Base-by-base conservation (phyloP, 2,797 vertebrate genomes). In the Parauchenoglanis ngamensis region DNA sequence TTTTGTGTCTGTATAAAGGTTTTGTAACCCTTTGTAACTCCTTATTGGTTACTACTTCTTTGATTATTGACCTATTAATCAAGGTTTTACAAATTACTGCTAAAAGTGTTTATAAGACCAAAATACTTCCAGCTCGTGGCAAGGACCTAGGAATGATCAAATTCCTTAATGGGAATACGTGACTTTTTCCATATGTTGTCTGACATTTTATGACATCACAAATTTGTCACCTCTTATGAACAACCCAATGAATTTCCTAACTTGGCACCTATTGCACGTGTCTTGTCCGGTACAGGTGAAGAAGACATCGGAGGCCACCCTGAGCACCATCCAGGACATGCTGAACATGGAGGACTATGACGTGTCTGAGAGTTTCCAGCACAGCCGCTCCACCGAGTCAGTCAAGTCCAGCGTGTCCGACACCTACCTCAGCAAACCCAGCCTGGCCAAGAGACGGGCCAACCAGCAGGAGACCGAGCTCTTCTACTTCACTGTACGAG, bases 381-480 rank as follows among this genome's bases (percentile, higher is more conserved):
- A 99, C 94, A 99, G 98, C 92, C 98, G 98, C 70, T 99, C 98
- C 12, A 99, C 98, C 59, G 98, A 99, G 93, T 99, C 98, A 0
- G 98, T 99, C 87, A 98, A 98, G 91, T 99, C 98, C 91, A 98
- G 98, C 0, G 97, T 98, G 91, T 99, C 98, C 0, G 98, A 99
- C 81, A 98, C 98, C 1, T 99, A 98, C 96, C 95, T 99, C 96
- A 99, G 98, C 96, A 99, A 99, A 76, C 98, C 98, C 6, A 99
- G 98, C 92, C 97, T 99, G 83, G 97, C 98, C 92, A 99, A 99
- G 94, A 95, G 97, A 54, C 94, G 98, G 17, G 98, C 98, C 87
- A 99, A 99, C 92, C 98, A 99, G 93, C 98, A 99, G 90, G 98
- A 99, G 95, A 99, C 98, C 0, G 98, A 99, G 94, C 97, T 98